These are phyloP conservation scores for Drosophila neotestacea DNA, from an alignment of 2,888 invertebrate species.

Conservation along the genomic window DNA sequence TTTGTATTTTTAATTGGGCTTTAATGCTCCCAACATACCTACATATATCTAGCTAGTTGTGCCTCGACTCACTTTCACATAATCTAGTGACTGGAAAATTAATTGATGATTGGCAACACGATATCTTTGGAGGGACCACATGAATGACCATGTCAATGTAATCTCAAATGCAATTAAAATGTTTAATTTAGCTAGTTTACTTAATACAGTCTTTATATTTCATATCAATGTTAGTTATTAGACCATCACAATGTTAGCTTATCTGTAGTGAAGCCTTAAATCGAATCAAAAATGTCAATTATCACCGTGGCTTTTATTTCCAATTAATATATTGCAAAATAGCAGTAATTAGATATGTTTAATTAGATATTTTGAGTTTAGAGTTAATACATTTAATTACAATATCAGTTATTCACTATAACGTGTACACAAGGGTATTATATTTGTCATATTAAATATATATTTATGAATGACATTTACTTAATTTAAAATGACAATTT, in stretches of 20 bases:
- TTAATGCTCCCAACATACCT: neutral
- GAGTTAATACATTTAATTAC: neutral
- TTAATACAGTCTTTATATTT: neutral
- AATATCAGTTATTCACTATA: neutral
- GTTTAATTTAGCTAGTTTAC: neutral
- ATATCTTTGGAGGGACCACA: neutral
- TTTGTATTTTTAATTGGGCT: neutral
- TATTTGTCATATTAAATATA: constrained; percentile 1
- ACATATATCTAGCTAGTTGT: neutral
- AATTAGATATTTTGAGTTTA: constrained; percentile 4
- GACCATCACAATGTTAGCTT: neutral
- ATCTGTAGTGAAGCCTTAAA: neutral
- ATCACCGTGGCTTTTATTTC: neutral
- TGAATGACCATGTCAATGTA: neutral
- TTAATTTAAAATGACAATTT: neutral
- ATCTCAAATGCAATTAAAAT: constrained; percentile 3
- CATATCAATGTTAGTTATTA: neutral
- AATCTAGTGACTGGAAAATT: neutral
- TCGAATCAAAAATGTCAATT: constrained; percentile 12
- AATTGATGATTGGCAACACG: too few species aligned
- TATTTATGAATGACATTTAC: neutral
- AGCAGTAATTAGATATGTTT: constrained; percentile 1
- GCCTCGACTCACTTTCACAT: neutral
- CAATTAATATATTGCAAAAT: constrained; percentile 1
- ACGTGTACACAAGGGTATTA: neutral